Conservation (phyloP, 2,113 vertebrate species). For the Aptenodytes patagonicus region DNA sequence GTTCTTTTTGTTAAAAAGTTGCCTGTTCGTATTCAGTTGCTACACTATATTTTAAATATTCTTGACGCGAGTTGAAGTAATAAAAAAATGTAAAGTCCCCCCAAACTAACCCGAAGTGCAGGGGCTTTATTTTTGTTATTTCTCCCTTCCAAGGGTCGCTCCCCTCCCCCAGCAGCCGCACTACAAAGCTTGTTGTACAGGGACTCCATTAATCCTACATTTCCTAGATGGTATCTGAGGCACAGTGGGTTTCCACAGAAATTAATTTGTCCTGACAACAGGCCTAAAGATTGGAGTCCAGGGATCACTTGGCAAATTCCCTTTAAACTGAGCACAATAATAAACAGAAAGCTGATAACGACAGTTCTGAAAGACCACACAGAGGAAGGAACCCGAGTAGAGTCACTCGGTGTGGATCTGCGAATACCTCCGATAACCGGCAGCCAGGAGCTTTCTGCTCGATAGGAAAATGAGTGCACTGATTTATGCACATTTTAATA, state of each 20-base stretch:
- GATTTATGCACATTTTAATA: slow-evolving; percentile 14
- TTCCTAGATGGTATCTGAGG: slow-evolving; percentile 77
- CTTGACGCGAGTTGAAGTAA: not conserved
- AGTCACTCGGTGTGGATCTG: not conserved
- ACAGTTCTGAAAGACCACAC: slow-evolving; percentile 67
- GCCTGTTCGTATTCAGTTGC: not conserved
- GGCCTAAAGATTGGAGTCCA: slow-evolving; percentile 77
- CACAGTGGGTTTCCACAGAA: slow-evolving; percentile 75
- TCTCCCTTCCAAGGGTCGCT: not conserved
- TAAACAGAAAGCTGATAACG: slow-evolving; percentile 74
- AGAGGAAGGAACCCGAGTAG: slow-evolving; percentile 42
- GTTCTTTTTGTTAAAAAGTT: not conserved
- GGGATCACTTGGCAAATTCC: slow-evolving; percentile 74
- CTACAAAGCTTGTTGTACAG: slow-evolving; percentile 67
- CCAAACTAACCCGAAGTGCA: not conserved
- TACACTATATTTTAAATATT: not conserved
- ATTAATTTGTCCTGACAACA: slow-evolving; percentile 83
- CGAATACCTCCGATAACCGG: not conserved
- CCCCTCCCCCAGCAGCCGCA: slow-evolving; percentile 27
- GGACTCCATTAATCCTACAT: slow-evolving; percentile 76
- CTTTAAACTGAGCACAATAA: slow-evolving; percentile 76
- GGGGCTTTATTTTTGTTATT: not conserved
- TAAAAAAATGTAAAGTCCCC: not conserved
- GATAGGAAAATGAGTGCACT: not conserved
- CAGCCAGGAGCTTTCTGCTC: not conserved